Conservation (phyloP, 2,797 vertebrate genomes). For the Platyrinchus mystaceus region DNA sequence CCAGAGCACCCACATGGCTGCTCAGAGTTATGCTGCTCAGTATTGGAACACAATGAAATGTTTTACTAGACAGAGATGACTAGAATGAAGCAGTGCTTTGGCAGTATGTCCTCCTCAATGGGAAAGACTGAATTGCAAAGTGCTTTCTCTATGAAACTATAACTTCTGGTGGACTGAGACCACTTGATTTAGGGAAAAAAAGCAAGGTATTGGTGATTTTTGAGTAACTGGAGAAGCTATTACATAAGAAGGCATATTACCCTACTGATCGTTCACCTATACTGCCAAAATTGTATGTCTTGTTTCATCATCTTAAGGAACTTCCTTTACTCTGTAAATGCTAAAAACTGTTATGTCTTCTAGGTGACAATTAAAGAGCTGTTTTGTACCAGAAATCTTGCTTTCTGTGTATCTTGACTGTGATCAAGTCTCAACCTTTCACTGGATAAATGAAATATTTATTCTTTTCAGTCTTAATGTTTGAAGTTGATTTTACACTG, state of each 20-base stretch:
- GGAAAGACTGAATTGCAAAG: background rate
- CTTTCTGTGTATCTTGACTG: background rate
- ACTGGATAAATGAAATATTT: background rate
- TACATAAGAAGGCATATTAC: background rate
- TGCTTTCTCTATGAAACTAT: background rate
- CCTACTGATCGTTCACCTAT: background rate
- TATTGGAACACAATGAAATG: background rate
- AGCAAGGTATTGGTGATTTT: background rate
- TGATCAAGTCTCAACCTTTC: background rate
- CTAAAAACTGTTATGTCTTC: background rate
- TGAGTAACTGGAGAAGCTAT: background rate
- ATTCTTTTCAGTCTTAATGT: background rate
- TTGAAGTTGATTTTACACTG: background rate
- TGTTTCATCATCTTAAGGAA: background rate
- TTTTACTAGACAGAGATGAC: background rate
- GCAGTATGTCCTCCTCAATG: background rate
- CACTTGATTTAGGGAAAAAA: background rate
- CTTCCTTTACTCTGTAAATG: background rate
- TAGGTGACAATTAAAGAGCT: background rate
- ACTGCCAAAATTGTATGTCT: background rate
- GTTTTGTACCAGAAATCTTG: background rate
- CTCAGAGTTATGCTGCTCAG: background rate
- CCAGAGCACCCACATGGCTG: background rate
- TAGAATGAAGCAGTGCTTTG: background rate
- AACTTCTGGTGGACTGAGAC: background rate